These are phyloP conservation scores for Gymnorhina tibicen DNA, from an alignment of 2,113 vertebrate genomes.

Conservation along the genomic window DNA sequence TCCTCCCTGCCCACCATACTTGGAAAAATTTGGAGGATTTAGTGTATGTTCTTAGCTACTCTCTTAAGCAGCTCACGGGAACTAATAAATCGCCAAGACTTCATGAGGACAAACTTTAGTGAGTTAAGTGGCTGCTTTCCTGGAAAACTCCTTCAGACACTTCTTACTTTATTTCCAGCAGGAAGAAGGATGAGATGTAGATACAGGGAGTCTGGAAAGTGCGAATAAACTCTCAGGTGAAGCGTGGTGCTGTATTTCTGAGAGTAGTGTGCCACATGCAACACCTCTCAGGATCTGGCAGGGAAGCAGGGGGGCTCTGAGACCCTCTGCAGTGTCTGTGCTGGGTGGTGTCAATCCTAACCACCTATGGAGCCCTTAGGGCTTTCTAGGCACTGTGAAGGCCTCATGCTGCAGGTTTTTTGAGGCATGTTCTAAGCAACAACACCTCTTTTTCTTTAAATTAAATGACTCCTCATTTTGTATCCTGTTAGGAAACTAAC, in stretches of 20 bases:
- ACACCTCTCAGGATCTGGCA: rapidly evolving
- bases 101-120: not conserved
- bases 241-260: not conserved
- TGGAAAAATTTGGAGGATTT: not conserved
- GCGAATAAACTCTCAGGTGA: not conserved
- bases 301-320: not conserved
- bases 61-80: not conserved
- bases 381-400: not conserved
- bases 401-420: not conserved
- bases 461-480: not conserved
- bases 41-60: not conserved
- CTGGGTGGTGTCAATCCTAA: not conserved
- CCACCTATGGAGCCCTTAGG: too few species aligned
- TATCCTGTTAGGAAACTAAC: not conserved
- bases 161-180: not conserved
- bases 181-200: not conserved
- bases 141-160: not conserved
- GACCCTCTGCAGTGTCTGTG: not conserved
- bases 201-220: not conserved
- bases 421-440: not conserved
- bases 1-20: not conserved
- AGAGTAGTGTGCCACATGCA: not conserved
- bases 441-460: not conserved
- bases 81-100: not conserved
- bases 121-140: not conserved